Percentiles rank a stretch among this genome's conserved stretches.
Conservation (phyloP, 2,797 vertebrate species). For the Molossus alvarezi region DNA sequence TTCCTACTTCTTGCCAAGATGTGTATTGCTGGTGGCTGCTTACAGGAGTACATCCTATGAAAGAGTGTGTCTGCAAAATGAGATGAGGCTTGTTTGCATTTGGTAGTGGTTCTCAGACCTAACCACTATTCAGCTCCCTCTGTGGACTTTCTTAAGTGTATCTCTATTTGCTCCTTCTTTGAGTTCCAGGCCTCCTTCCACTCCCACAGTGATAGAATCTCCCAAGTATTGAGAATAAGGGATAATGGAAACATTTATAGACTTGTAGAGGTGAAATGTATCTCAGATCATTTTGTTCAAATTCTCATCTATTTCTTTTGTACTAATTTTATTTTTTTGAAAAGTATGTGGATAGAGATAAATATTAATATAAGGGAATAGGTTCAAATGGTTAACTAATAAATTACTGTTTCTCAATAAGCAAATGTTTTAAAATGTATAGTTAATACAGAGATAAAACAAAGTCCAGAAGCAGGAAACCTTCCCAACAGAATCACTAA, state of each 20-base stretch:
- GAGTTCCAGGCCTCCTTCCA: not conserved
- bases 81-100: not conserved
- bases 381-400: not conserved
- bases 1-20: not conserved
- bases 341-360: not conserved
- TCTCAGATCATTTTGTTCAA: constrained; percentile 34
- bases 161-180: not conserved
- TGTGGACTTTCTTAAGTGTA: not conserved
- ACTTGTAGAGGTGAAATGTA: not conserved
- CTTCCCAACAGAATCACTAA: not conserved
- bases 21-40: not conserved
- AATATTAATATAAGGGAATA: constrained; percentile 1
- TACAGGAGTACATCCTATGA: not conserved
- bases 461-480: not conserved
- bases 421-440: constrained; percentile 1
- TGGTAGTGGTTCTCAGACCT: not conserved
- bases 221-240: not conserved
- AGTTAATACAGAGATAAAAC: not conserved
- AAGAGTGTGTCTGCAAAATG: not conserved
- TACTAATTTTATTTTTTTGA: constrained; percentile 8
- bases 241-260: not conserved
- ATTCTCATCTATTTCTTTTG: not conserved
- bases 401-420: constrained; percentile 21
- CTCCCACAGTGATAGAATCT: not conserved
- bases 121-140: not conserved